These are phyloP conservation scores for human (Homo sapiens) DNA, from an alignment of 2,113 vertebrate species.

Conservation along the genomic window GRCh38 chr3:185087001-185087500, in stretches of 20 bases:
- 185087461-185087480: neutral
- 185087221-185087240: constrained; percentile 12
- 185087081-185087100: neutral
- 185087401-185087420: neutral
- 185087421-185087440: neutral
- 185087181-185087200: neutral
- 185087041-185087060: neutral
- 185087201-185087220: constrained; percentile 4
- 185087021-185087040: neutral
- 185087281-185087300: neutral
- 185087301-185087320: neutral
- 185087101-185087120: neutral
- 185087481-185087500: neutral
- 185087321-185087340: neutral
- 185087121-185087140: neutral
- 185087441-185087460: neutral
- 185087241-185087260: neutral
- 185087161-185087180: neutral
- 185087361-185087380: neutral
- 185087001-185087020: neutral
- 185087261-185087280: neutral
- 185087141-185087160: neutral
- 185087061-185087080: neutral
- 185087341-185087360: neutral
- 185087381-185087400: neutral